Base-by-base conservation (phyloP, 2,113 vertebrate genomes). In the Myotis davidii region DNA sequence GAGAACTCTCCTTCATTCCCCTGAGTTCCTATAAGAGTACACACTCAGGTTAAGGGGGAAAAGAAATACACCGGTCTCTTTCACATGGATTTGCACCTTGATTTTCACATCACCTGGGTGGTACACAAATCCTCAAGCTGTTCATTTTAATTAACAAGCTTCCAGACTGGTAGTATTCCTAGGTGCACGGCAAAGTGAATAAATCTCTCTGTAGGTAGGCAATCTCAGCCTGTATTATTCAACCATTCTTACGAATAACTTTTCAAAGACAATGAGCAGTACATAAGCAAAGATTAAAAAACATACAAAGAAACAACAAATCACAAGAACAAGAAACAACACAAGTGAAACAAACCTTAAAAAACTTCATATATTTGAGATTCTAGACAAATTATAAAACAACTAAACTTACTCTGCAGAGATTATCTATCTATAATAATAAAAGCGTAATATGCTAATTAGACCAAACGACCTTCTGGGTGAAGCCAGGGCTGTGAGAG, bases 301-400 rank as follows among this genome's bases (percentile, higher is more conserved):
- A n/a, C 54, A 92, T 12, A 89, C 42, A 92, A 45, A 69, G 79
- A 73, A 83, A 77, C 27, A 93, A 78, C 34, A 25, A 88, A 76
- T 88, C 61, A 94, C 16, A 76, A 83, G 21, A 90, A 73, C 21
- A 69, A 90, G 27, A 5, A 88, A 50, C 90, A 84, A 91, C n/a
- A 61, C 50, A 77, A 52, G 17, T 73, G 12, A 61, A 89, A 64
- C 10, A 61, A 64, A 78, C 1, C 25, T 21, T 65, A 8, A 73
- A 86, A 78, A 86, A 88, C n/a, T 59, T 88, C 1, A 42, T 34
- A 64, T 50, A 88, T 84, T 61, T 94, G 54, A 27, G 88, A 54
- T 67, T 88, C 37, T 25, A 91, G 42, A 86, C 2, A 12, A 95
- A 69, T 92, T 85, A 65, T 32, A 81, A 96, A 95, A 39, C 21